Percentiles rank a stretch among this genome's conserved stretches.
Evolutionary conservation across 2,797 vertebrate species (phyloP).

Genomic region (Rousettus madagascariensis): DNA sequence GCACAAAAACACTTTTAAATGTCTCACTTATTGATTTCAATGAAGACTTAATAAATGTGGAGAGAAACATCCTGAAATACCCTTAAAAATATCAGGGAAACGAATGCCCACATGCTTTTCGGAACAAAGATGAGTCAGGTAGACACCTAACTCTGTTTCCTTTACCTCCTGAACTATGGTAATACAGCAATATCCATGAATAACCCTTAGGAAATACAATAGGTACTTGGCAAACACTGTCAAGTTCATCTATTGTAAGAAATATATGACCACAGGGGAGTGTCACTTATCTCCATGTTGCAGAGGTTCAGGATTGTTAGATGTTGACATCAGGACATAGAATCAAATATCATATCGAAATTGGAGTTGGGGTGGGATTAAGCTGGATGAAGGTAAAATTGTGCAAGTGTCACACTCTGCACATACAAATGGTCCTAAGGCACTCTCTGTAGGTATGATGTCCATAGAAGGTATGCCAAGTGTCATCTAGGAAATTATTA

Average conservation of each 20-base stretch:
- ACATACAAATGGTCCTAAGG: neutral
- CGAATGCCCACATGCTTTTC: neutral
- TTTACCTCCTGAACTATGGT: neutral
- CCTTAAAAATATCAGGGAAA: conserved; percentile 41
- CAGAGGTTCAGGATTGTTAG: neutral
- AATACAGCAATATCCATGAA: neutral
- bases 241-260: neutral
- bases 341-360: conserved; percentile 30
- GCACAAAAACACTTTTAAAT: neutral
- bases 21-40: neutral
- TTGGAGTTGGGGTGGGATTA: neutral
- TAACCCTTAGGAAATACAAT: neutral
- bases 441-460: neutral
- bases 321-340: neutral
- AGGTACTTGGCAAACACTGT: neutral
- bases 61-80: neutral
- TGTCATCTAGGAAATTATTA: neutral
- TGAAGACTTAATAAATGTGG: neutral
- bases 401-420: neutral
- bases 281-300: neutral
- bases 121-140: neutral
- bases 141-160: neutral
- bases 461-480: neutral
- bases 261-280: neutral
- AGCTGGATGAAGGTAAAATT: neutral